A percentile compares a stretch with the other conserved stretches of the same genome.
These are phyloP conservation scores for Halichoerus grypus DNA, from an alignment of 2,113 vertebrate species.

Conservation along the genomic window DNA sequence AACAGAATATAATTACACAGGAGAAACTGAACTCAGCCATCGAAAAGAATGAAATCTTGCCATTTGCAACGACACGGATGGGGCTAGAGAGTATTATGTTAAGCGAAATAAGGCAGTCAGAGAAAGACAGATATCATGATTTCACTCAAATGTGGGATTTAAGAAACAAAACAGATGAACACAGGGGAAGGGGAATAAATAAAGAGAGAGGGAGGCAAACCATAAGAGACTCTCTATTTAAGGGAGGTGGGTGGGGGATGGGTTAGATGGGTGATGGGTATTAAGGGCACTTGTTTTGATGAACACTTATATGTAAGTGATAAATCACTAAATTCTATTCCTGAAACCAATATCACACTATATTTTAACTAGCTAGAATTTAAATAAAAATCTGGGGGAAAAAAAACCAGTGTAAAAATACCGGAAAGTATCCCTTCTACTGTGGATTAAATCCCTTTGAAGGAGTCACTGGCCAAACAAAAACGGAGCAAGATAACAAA, in stretches of 20 bases:
- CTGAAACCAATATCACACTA: background rate
- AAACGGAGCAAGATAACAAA: background rate
- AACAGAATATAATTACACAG: background rate
- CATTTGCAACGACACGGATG: fast-evolving
- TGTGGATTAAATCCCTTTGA: background rate
- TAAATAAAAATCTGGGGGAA: background rate
- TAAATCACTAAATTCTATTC: background rate
- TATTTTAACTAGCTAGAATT: no score
- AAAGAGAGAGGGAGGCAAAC: background rate
- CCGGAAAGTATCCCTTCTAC: background rate
- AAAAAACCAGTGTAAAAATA: background rate
- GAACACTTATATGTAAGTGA: background rate
- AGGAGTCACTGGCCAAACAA: background rate
- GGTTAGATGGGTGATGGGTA: background rate
- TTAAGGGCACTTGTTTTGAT: background rate
- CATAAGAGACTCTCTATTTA: background rate
- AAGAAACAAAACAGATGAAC: background rate
- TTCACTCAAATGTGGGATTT: background rate
- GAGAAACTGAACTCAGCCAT: background rate
- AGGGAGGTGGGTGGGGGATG: background rate
- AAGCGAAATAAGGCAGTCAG: background rate
- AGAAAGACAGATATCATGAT: background rate
- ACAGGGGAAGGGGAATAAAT: background rate
- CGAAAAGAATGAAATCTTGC: background rate
- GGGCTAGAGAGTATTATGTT: background rate